These are phyloP conservation scores for Ameiurus melas DNA, from an alignment of 2,113 vertebrate species.

Conservation along the genomic window DNA sequence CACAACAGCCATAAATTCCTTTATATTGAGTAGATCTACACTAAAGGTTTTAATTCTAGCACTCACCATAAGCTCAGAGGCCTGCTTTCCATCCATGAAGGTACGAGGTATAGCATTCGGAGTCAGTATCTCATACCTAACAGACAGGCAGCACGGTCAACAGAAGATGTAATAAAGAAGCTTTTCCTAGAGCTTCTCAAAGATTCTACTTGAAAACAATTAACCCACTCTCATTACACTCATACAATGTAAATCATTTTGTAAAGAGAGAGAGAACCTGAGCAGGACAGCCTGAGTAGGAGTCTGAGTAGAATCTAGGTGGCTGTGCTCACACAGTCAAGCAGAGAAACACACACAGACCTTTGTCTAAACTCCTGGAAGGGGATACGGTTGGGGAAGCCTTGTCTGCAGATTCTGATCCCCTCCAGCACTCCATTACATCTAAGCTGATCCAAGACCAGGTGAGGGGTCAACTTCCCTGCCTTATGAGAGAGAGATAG, in stretches of 20 bases:
- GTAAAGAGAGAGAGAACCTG: neutral
- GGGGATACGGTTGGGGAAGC: slow-evolving; percentile 91
- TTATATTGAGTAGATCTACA: neutral
- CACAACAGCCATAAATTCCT: neutral
- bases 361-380: slow-evolving; percentile 93
- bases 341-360: slow-evolving; percentile 61
- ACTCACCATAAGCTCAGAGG: slow-evolving; percentile 87
- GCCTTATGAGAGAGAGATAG: slow-evolving; percentile 67
- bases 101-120: slow-evolving; percentile 91
- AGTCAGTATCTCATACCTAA: slow-evolving; percentile 89
- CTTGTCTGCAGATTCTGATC: slow-evolving; percentile 91
- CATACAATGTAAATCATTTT: neutral
- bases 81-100: slow-evolving; percentile 93
- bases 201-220: neutral
- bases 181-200: neutral
- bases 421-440: slow-evolving; percentile 91
- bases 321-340: slow-evolving; percentile 20
- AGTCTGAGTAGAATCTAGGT: neutral
- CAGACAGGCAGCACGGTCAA: slow-evolving; percentile 6
- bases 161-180: neutral
- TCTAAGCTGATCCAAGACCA: slow-evolving; percentile 86
- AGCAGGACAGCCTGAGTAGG: neutral
- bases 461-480: slow-evolving; percentile 80
- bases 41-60: neutral
- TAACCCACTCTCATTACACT: neutral